Evolutionary conservation across 2,888 invertebrate genomes (phyloP).

Genomic region (Rhaphigaster nebulosa): DNA sequence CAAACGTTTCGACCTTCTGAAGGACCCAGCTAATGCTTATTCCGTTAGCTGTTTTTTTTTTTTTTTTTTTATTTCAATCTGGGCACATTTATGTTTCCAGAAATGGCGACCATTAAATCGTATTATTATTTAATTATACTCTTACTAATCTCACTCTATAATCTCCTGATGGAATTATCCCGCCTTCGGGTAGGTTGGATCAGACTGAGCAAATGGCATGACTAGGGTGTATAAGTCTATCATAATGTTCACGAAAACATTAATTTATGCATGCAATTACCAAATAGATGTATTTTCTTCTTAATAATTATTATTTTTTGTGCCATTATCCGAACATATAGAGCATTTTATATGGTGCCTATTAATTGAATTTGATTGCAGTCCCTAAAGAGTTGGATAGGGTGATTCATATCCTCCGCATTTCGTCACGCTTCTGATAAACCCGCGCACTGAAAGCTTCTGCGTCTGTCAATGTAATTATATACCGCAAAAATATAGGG

Average conservation of each 20-base stretch:
- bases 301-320: background rate
- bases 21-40: conserved; percentile 3
- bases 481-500: background rate
- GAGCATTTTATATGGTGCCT: background rate
- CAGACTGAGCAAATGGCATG: background rate
- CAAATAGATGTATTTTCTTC: background rate
- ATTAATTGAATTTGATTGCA: conserved; percentile 1
- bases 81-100: background rate
- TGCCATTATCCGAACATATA: background rate
- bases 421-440: background rate
- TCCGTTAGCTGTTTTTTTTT: too few species aligned
- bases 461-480: conserved; percentile 36
- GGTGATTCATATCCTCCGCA: background rate
- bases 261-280: background rate
- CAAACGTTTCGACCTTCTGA: conserved; percentile 21
- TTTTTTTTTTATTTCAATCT: background rate
- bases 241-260: background rate
- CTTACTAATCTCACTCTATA: background rate
- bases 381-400: background rate
- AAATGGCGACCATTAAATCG: conserved; percentile 16
- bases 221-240: background rate
- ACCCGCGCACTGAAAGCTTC: background rate
- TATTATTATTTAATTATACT: conserved; percentile 30
- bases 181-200: background rate
- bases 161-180: background rate